Conservation (phyloP, 2,113 vertebrate species). For the cat (Felis catus) region F.catus_Fca126_mat1.0 CM031415.1:99062501-99063000, state of each 20-base stretch:
- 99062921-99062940: conserved; percentile 35
- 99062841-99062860: background rate
- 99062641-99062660: no score
- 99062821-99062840: background rate
- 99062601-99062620: no score
- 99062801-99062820: background rate
- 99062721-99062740: no score
- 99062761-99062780: background rate
- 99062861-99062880: background rate
- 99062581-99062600: no score
- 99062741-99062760: background rate
- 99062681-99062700: no score
- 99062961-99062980: conserved; percentile 83
- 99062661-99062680: no score
- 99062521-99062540: background rate
- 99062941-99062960: conserved; percentile 82
- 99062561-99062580: no score
- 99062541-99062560: no score
- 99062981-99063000: conserved; percentile 84
- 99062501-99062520: background rate
- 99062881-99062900: conserved; percentile 60
- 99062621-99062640: no score
- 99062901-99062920: conserved; percentile 34
- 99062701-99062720: no score
- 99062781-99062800: background rate